Base-by-base conservation (phyloP, 2,888 invertebrate species). In the Eilema sororculum region DNA sequence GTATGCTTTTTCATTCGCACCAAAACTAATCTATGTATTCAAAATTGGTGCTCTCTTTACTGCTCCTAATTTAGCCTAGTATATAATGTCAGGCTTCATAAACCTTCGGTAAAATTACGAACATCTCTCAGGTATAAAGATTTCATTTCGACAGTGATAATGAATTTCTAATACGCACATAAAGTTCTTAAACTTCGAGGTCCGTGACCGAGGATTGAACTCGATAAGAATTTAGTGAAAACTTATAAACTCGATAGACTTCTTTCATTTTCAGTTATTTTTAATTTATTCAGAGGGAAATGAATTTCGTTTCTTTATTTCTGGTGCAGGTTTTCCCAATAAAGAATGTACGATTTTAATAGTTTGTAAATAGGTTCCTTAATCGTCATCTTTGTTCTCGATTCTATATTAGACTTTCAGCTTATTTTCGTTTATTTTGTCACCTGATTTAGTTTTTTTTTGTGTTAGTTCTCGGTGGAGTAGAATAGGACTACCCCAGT, bases 91-190 rank as follows among this genome's bases (percentile, higher is more conserved):
- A 52, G 52, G 20, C 9, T n/a, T 52, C 52, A n/a, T 52, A 52
- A 52, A 52, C n/a, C 8, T 52, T n/a, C 52, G 9, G 20, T 3
- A 46, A 46, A 20, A 46, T 46, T 20, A 46, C 20, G n/a, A 20
- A 46, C 5, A 46, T 46, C 46, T 52, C 52, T 52, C 52, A 52
- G 52, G 52, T 52, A 52, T 52, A n/a, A 52, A n/a, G n/a, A 9
- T 52, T 52, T n/a, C 20, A 20, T 5, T 20, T 20, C 20, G 46
- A 46, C 16, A 46, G 20, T n/a, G 52, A 52, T 52, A 52, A 52
- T 52, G 52, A 52, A 52, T 52, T 52, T n/a, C 52, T 52, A 52
- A 52, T 52, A 52, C 52, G 52, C 52, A 52, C 52, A 52, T 52
- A 52, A 52, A 52, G 6, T 52, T 52, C n/a, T 52, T 52, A n/a